phyloP scores from a whole-genome alignment of 2,113 vertebrate species.

The Zapornia atra region DNA sequence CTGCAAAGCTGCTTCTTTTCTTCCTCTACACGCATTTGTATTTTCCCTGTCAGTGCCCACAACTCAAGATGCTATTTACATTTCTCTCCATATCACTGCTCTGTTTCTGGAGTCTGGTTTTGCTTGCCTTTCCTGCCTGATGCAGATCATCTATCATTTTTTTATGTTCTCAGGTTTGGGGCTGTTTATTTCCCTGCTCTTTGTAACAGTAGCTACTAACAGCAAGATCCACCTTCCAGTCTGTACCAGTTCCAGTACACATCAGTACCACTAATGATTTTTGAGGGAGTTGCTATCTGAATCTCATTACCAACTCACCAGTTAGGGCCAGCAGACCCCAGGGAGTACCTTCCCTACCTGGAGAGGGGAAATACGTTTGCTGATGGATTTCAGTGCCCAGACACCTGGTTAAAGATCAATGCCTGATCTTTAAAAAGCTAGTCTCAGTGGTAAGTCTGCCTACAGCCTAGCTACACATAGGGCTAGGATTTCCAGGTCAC shows the following conservation, averaged over 20 bases:
- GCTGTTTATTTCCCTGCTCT: background rate
- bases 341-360: background rate
- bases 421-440: background rate
- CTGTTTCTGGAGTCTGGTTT: background rate
- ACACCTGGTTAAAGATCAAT: background rate
- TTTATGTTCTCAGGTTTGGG: background rate
- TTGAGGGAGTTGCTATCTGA: background rate
- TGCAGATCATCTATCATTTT: background rate
- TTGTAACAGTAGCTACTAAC: background rate
- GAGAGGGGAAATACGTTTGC: accelerated
- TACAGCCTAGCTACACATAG: accelerated
- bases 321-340: background rate
- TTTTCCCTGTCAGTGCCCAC: background rate
- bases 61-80: background rate
- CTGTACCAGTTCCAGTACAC: background rate
- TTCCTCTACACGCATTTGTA: background rate
- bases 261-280: background rate
- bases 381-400: background rate
- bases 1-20: background rate
- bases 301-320: background rate
- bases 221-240: background rate
- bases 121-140: background rate
- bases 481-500: background rate
- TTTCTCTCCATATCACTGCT: background rate
- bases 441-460: background rate